Percentiles rank a stretch among this genome's conserved stretches.
Evolutionary conservation across 2,888 invertebrate species (phyloP).

Genomic region (Drosophila picticornis): DNA sequence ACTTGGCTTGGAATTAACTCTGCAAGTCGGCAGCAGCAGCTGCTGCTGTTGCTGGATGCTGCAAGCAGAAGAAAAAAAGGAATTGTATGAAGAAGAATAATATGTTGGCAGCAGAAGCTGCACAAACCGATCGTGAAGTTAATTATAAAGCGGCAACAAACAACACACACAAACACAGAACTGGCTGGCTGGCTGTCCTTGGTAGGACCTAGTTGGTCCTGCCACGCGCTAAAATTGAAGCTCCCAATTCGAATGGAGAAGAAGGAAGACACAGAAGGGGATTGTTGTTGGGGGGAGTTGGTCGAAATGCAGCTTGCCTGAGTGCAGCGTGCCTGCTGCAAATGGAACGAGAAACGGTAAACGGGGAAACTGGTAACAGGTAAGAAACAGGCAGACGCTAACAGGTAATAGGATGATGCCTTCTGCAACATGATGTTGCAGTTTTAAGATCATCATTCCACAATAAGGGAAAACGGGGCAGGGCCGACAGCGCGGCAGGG

Average conservation of each 20-base stretch:
- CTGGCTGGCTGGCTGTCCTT: conserved; percentile 41
- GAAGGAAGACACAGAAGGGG: background rate
- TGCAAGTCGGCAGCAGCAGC: conserved; percentile 12
- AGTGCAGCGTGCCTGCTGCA: conserved; percentile 35
- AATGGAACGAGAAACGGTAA: conserved; percentile 24
- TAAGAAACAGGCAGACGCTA: conserved; percentile 20
- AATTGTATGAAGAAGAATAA: background rate
- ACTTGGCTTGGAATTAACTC: background rate
- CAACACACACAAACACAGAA: conserved; percentile 3
- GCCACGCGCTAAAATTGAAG: conserved; percentile 56
- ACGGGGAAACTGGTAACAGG: conserved; percentile 38
- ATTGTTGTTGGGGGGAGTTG: background rate
- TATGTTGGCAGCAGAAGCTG: conserved; percentile 2
- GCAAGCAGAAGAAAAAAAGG: conserved; percentile 11
- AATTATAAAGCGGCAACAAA: conserved; percentile 55
- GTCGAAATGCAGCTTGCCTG: conserved; percentile 60
- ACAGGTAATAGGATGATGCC: conserved; percentile 42
- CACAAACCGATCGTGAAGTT: conserved; percentile 44
- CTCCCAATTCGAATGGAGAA: conserved; percentile 18
- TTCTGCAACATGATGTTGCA: conserved; percentile 57
- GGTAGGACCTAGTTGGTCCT: conserved; percentile 11
- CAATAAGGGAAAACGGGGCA: background rate
- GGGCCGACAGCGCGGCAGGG: background rate
- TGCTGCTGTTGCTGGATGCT: conserved; percentile 46
- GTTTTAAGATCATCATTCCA: conserved; percentile 16